These are phyloP conservation scores for Bujurquina vittata DNA, from an alignment of 2,113 vertebrate species.

Conservation along the genomic window DNA sequence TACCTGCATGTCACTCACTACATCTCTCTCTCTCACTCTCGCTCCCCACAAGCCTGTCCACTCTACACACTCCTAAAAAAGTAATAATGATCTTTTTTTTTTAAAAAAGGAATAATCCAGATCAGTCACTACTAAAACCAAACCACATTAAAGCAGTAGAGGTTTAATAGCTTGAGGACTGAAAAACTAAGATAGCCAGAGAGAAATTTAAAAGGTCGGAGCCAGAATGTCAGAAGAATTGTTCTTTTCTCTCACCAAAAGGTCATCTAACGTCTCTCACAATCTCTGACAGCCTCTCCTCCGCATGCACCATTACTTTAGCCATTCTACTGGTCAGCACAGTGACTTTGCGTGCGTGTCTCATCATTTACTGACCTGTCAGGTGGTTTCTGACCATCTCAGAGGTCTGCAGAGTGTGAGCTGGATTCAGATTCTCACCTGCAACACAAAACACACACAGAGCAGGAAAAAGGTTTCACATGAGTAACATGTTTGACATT, in stretches of 20 bases:
- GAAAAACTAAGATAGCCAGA: background rate
- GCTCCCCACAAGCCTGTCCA: background rate
- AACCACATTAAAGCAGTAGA: background rate
- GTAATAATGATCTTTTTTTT: too few relatives aligned
- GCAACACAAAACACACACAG: conserved; percentile 20
- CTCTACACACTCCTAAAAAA: background rate
- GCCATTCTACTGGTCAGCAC: background rate
- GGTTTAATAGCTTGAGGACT: background rate
- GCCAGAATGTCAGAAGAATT: conserved; percentile 6
- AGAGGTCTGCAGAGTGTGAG: conserved; percentile 8
- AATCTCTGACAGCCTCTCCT: background rate
- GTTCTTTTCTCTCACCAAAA: conserved; percentile 23
- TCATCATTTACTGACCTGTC: conserved; percentile 56
- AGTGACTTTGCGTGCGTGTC: background rate
- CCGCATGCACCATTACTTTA: background rate
- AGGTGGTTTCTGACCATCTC: conserved; percentile 58
- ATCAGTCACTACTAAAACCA: background rate
- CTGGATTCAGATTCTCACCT: conserved; percentile 51
- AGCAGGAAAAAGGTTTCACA: background rate
- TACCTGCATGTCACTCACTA: background rate
- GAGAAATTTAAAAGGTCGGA: conserved; percentile 40
- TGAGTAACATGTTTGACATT: background rate
- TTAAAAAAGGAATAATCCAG: too few relatives aligned
- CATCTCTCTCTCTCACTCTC: background rate
- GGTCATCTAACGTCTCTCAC: conserved; percentile 11